Percentiles rank a stretch among this genome's conserved stretches.
These are phyloP conservation scores for Drosophila biarmipes DNA, from an alignment of 1,140 invertebrate genomes.

Conservation along the genomic window DNA sequence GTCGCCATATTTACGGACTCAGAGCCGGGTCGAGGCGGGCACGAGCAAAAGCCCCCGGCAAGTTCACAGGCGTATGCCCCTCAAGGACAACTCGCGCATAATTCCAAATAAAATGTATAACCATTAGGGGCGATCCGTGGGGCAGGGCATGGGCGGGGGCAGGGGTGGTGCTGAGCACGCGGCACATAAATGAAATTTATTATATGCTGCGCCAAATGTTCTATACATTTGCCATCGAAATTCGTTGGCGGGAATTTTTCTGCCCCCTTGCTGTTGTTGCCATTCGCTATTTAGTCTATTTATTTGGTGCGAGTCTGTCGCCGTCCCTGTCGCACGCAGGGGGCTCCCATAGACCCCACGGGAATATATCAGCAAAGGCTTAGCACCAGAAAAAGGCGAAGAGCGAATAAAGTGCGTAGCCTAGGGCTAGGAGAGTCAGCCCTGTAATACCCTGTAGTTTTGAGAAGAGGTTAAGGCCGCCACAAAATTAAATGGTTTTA, in stretches of 20 bases:
- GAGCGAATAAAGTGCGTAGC: constrained; percentile 30
- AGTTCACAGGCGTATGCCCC: constrained; percentile 28
- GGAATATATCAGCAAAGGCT: constrained; percentile 60
- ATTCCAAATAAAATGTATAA: constrained; percentile 64
- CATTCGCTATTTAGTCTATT: constrained; percentile 51
- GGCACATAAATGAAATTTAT: constrained; percentile 66
- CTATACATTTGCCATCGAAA: constrained; percentile 52
- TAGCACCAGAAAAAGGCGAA: constrained; percentile 10
- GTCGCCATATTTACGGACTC: constrained; percentile 44
- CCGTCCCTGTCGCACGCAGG: constrained; percentile 9
- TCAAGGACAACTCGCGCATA: constrained; percentile 61
- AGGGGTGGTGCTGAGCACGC: constrained; percentile 39
- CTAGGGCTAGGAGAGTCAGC: too few species aligned
- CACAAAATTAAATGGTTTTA: too few species aligned
- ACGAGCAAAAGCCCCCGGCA: constrained; percentile 16
- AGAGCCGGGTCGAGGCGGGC: constrained; percentile 1
- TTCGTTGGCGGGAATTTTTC: constrained; percentile 38
- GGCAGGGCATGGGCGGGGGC: not conserved
- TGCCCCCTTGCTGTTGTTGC: constrained; percentile 3
- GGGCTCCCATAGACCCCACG: constrained; percentile 27
- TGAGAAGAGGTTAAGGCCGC: too few species aligned
- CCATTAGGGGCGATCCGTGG: constrained; percentile 32
- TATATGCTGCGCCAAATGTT: constrained; percentile 58
- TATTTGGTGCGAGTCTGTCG: constrained; percentile 29
- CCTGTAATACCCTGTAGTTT: not conserved